Evolutionary conservation across 2,797 vertebrate species (phyloP).

Genomic region (Zenarchopterus dispar): DNA sequence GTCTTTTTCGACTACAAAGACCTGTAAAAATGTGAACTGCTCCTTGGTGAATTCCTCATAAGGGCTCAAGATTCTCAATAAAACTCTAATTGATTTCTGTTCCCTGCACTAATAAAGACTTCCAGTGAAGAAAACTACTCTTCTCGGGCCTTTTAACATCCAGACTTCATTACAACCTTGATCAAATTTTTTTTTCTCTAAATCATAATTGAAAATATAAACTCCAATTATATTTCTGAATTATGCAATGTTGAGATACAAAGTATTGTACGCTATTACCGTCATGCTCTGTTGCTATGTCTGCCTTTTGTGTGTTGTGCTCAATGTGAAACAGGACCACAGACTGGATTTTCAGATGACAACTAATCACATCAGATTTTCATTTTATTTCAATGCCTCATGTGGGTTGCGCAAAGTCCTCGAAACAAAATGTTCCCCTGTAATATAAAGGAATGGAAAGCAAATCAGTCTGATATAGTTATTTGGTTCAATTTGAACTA

Average conservation of each 20-base stretch:
- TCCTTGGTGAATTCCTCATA: constrained; percentile 66
- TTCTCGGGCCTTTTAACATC: constrained; percentile 63
- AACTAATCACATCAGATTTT: constrained; percentile 38
- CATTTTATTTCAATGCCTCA: constrained; percentile 25
- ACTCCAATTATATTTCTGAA: constrained; percentile 51
- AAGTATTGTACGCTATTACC: not conserved
- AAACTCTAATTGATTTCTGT: constrained; percentile 75
- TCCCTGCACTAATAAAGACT: constrained; percentile 69
- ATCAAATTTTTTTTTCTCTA: constrained; percentile 51
- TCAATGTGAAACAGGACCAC: constrained; percentile 14
- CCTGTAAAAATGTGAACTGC: constrained; percentile 67
- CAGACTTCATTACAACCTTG: constrained; percentile 58
- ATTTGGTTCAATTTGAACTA: constrained; percentile 7
- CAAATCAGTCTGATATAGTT: not conserved
- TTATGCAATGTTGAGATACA: constrained; percentile 47
- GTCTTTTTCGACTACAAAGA: constrained; percentile 44
- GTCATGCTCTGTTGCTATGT: too few relatives aligned
- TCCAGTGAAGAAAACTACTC: constrained; percentile 60
- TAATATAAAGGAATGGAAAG: too few relatives aligned
- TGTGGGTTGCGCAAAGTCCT: constrained; percentile 5
- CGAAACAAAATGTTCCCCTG: too few relatives aligned
- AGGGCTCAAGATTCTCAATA: constrained; percentile 69
- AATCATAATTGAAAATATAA: constrained; percentile 57
- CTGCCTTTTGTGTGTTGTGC: too few relatives aligned
- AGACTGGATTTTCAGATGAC: constrained; percentile 29